These are phyloP conservation scores for Toxotes chatareus DNA, from an alignment of 2,113 vertebrate genomes.

Conservation along the genomic window DNA sequence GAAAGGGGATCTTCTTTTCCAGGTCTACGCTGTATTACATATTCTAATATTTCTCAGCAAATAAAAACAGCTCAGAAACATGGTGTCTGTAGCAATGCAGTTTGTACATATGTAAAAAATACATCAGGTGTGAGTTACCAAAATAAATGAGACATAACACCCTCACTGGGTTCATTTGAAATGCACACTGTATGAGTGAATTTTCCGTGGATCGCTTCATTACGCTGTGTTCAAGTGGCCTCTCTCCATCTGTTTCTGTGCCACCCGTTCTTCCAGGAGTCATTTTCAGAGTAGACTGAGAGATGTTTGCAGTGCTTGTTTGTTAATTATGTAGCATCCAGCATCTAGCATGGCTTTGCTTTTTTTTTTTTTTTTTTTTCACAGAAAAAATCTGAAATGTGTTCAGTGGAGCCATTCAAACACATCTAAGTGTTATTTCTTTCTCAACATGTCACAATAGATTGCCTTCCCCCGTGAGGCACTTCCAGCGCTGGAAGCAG, in stretches of 20 bases:
- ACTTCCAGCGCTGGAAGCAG: slow-evolving; percentile 56
- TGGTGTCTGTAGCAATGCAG: slow-evolving; percentile 33
- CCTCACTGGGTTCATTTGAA: slow-evolving; percentile 66
- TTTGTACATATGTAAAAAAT: slow-evolving; percentile 59
- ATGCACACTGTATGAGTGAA: slow-evolving; percentile 63
- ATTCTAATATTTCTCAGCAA: slow-evolving; percentile 53
- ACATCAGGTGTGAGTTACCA: slow-evolving; percentile 65
- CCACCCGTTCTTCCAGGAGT: slow-evolving; percentile 71
- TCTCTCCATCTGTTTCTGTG: slow-evolving; percentile 78
- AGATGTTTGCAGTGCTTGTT: slow-evolving; percentile 66
- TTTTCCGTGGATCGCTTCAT: slow-evolving; percentile 70
- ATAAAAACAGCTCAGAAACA: slow-evolving; percentile 32
- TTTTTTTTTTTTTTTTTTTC: slow-evolving; percentile 18
- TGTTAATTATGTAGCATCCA: slow-evolving; percentile 78
- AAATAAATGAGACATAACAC: slow-evolving; percentile 67
- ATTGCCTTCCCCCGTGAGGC: slow-evolving; percentile 54
- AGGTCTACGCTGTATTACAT: slow-evolving; percentile 1
- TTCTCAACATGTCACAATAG: slow-evolving; percentile 70
- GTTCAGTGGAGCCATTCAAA: slow-evolving; percentile 68
- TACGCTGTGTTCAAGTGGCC: slow-evolving; percentile 74
- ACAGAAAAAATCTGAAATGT: slow-evolving; percentile 63
- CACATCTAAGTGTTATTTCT: slow-evolving; percentile 72
- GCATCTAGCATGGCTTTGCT: slow-evolving; percentile 58
- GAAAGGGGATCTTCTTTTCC: slow-evolving; percentile 21
- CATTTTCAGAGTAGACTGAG: slow-evolving; percentile 65